A percentile compares a stretch with the other conserved stretches of the same genome.
Evolutionary conservation across 2,113 vertebrate species (phyloP).

Genomic region (Dissostichus mawsoni): DNA sequence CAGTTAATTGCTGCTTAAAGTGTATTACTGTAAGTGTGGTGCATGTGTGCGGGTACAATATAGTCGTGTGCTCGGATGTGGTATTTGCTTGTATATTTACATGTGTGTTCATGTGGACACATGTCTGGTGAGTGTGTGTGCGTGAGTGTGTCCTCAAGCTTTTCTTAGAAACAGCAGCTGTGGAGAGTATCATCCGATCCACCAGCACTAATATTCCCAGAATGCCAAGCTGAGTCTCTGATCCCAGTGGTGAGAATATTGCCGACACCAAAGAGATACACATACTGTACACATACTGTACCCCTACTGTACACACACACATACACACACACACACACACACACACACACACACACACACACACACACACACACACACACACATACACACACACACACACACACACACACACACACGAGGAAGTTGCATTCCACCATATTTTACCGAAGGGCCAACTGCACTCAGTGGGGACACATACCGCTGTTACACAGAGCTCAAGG

Average conservation of each 20-base stretch:
- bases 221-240: slow-evolving; percentile 73
- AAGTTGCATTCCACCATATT: slow-evolving; percentile 72
- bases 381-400: background rate
- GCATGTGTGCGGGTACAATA: slow-evolving; percentile 24
- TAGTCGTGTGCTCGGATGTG: slow-evolving; percentile 22
- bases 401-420: slow-evolving; percentile 39
- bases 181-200: slow-evolving; percentile 71
- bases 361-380: slow-evolving; percentile 29
- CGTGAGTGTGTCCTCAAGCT: slow-evolving; percentile 52
- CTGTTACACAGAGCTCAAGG: slow-evolving; percentile 62
- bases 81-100: slow-evolving; percentile 48
- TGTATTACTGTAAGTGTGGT: slow-evolving; percentile 47
- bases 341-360: slow-evolving; percentile 27
- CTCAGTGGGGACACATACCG: slow-evolving; percentile 58
- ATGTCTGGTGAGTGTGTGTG: slow-evolving; percentile 35
- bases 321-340: slow-evolving; percentile 26
- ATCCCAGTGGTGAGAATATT: slow-evolving; percentile 66
- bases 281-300: background rate
- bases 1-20: slow-evolving; percentile 58
- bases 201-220: slow-evolving; percentile 74
- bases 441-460: slow-evolving; percentile 52
- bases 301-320: slow-evolving; percentile 20
- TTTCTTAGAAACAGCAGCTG: slow-evolving; percentile 85
- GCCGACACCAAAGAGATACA: slow-evolving; percentile 54
- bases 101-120: slow-evolving; percentile 35